A percentile compares a stretch with the other conserved stretches of the same genome.
Evolutionary conservation across 1,140 invertebrate species (phyloP).

Genomic region (Anadara kagoshimensis): DNA sequence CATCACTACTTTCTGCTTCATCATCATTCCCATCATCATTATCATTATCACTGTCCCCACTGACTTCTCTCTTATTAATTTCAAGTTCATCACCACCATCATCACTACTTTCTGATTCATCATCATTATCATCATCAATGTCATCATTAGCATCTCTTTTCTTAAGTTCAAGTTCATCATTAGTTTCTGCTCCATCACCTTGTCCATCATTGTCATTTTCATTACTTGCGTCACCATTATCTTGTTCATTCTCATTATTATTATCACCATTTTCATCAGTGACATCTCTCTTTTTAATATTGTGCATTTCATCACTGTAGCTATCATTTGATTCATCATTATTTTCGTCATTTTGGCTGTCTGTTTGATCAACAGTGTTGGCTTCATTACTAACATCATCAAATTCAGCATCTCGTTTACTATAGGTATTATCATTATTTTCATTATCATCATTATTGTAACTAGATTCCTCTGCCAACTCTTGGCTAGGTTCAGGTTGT

Average conservation of each 20-base stretch:
- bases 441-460: background rate
- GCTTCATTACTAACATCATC: background rate
- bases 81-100: conserved; percentile 6
- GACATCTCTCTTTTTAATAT: background rate
- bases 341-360: background rate
- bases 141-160: background rate
- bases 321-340: background rate
- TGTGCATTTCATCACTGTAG: too few species aligned
- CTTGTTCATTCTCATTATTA: background rate
- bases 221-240: background rate
- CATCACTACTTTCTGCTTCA: background rate
- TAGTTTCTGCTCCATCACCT: background rate
- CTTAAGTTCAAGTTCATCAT: conserved; percentile 4
- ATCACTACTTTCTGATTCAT: conserved; percentile 1
- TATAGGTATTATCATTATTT: background rate
- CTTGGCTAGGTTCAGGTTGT: too few species aligned
- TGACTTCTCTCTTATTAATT: background rate
- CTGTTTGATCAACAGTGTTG: background rate
- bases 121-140: conserved; percentile 3
- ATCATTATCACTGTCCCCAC: background rate
- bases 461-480: too few species aligned
- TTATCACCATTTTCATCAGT: background rate
- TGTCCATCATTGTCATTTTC: conserved; percentile 4
- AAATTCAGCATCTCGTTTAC: background rate
- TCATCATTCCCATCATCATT: background rate